Evolutionary conservation across 2,888 invertebrate genomes (phyloP), one percentile per base, ranked within the genome.

Genomic region (Amitus sp.): DNA sequence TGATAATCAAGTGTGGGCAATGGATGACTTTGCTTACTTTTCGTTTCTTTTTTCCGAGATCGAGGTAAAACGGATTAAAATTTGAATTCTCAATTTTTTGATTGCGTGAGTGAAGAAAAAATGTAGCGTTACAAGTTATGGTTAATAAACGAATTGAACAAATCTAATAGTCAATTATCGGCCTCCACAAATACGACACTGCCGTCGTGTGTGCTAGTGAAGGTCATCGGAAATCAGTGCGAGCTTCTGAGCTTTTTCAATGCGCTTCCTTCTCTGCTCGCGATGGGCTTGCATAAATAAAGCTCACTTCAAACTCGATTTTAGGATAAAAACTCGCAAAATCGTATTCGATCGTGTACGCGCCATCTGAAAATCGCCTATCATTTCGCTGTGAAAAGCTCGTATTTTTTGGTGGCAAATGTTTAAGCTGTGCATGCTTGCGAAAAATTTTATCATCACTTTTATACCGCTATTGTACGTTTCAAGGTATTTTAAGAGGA

Each of bases 161-260:
- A 73, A 70, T 73, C 77, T 79, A 62, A 62, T 58, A 79, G 80
- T 81, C 80, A 80, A 81, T 80, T 81, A 80, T 74, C 67, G 73
- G 73, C 72, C 73, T 77, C 77, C 76, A 72, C 70, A 73, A 77
- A 73, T 76, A 72, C 71, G 69, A 70, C 68, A 53, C 49, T 49
- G 52, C 43, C 59, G 55, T 62, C 55, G 43, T 34, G 10, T 34
- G 56, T 55, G 54, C 56, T 42, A 49, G 50, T 65, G 47, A 62
- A 58, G 61, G 55, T n/a, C n/a, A n/a, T n/a, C n/a, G n/a, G n/a
- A n/a, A 52, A 56, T 62, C 66, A 62, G 67, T 62, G 70, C 65
- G 70, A 61, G 47, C 52, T 67, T 62, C 58, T 55, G 62, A 53
- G 59, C 60, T 57, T 62, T 66, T 66, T 33, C 53, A 54, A 57